Percentiles rank a stretch among this genome's conserved stretches.
These are phyloP conservation scores for Drosophila melanosoma DNA, from an alignment of 2,888 invertebrate species.

Conservation along the genomic window DNA sequence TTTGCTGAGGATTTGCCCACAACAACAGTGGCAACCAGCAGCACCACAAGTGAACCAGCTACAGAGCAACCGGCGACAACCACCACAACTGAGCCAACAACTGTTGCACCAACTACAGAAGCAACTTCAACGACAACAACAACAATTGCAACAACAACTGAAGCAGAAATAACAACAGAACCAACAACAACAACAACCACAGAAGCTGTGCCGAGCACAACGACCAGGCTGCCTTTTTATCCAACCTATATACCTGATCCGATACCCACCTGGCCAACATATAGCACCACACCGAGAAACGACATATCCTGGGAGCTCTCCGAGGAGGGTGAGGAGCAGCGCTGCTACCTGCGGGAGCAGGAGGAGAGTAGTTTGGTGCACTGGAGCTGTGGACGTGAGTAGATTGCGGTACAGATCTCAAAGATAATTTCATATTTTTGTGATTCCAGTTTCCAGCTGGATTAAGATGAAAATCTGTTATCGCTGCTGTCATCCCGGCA, in stretches of 20 bases:
- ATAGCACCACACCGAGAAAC: neutral
- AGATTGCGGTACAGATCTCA: neutral
- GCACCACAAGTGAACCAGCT: conserved; percentile 22
- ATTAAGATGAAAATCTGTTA: conserved; percentile 59
- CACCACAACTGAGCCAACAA: conserved; percentile 28
- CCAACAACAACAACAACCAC: conserved; percentile 7
- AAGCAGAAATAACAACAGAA: conserved; percentile 1
- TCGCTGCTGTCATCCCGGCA: conserved; percentile 67
- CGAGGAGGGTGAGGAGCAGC: conserved; percentile 1
- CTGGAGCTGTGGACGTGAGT: conserved; percentile 65
- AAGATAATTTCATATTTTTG: neutral
- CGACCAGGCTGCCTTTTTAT: neutral
- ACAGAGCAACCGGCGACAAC: conserved; percentile 5
- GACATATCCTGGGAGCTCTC: conserved; percentile 6
- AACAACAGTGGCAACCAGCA: conserved; percentile 23
- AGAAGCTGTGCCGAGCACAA: conserved; percentile 4
- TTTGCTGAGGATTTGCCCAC: conserved; percentile 59
- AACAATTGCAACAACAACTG: conserved; percentile 14
- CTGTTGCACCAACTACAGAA: neutral
- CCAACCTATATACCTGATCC: conserved; percentile 18
- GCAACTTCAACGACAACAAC: conserved; percentile 1
- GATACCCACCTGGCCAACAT: neutral
- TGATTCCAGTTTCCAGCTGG: conserved; percentile 53
- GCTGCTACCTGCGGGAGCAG: conserved; percentile 71
- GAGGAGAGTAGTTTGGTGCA: conserved; percentile 35